Percentiles rank a stretch among this genome's conserved stretches.
Evolutionary conservation across 1,140 invertebrate species (phyloP).

Genomic region (Liolophura sinensis): DNA sequence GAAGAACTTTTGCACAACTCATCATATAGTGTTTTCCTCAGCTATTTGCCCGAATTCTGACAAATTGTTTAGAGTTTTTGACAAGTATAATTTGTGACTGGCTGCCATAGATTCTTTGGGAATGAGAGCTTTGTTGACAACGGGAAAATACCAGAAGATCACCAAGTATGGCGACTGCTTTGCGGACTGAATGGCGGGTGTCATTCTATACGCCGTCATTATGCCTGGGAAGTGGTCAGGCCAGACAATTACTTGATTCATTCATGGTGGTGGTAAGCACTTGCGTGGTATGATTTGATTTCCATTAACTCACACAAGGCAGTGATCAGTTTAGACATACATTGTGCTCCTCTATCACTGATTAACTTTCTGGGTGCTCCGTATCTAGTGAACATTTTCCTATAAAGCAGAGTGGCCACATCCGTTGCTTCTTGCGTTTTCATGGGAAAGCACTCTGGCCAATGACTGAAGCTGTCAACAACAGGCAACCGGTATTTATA

Average conservation of each 20-base stretch:
- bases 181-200: constrained; percentile 15
- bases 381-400: constrained; percentile 23
- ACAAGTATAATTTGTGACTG: constrained; percentile 5
- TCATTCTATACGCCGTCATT: constrained; percentile 11
- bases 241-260: constrained; percentile 9
- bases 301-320: constrained; percentile 16
- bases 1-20: constrained; percentile 10
- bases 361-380: constrained; percentile 18
- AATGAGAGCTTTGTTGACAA: constrained; percentile 13
- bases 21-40: constrained; percentile 18
- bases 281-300: constrained; percentile 6
- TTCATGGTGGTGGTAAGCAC: constrained; percentile 16
- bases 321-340: constrained; percentile 17
- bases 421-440: constrained; percentile 14
- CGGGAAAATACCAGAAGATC: constrained; percentile 14
- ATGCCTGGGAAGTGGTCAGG: constrained; percentile 12
- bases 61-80: constrained; percentile 8
- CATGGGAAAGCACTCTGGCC: background rate
- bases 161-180: constrained; percentile 9
- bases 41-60: constrained; percentile 12
- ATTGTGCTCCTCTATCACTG: constrained; percentile 18
- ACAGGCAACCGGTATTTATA: no score
- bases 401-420: constrained; percentile 16
- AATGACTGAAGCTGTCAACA: no score
- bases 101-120: constrained; percentile 12